A percentile compares a stretch with the other conserved stretches of the same genome.
Evolutionary conservation across 2,797 vertebrate species (phyloP).

Genomic region (Acanthis flammea): DNA sequence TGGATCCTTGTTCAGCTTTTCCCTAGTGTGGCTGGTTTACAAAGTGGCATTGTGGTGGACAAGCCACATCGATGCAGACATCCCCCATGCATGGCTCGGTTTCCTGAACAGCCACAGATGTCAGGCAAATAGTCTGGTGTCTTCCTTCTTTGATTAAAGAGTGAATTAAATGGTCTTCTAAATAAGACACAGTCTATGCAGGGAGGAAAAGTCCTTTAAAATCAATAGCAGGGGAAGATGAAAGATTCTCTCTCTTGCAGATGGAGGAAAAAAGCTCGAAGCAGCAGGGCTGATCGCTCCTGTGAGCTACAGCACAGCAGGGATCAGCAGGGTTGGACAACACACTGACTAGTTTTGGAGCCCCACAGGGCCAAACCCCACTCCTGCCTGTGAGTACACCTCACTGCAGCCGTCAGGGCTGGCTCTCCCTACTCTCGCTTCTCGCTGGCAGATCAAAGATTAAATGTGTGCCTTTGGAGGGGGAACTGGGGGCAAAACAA

Average conservation of each 20-base stretch:
- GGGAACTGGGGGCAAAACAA: background rate
- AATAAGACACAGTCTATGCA: background rate
- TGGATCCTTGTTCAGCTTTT: background rate
- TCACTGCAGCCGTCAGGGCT: rapidly evolving
- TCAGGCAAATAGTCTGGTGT: background rate
- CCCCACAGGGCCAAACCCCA: background rate
- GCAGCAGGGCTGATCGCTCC: background rate
- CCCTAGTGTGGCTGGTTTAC: background rate
- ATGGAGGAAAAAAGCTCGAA: background rate
- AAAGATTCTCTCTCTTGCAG: background rate
- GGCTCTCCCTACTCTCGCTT: background rate
- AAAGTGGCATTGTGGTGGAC: background rate
- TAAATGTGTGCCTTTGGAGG: background rate
- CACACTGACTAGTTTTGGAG: background rate
- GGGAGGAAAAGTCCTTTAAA: background rate
- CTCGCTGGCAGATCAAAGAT: background rate
- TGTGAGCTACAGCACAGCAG: background rate
- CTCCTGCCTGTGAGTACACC: rapidly evolving
- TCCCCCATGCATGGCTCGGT: rapidly evolving
- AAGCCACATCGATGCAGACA: background rate
- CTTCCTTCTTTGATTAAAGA: background rate
- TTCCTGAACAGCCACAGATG: background rate
- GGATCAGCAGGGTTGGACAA: background rate
- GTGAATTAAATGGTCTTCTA: conserved; percentile 12
- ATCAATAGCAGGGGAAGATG: background rate